These are phyloP conservation scores for Netta rufina DNA, from an alignment of 2,797 vertebrate species.

Conservation along the genomic window DNA sequence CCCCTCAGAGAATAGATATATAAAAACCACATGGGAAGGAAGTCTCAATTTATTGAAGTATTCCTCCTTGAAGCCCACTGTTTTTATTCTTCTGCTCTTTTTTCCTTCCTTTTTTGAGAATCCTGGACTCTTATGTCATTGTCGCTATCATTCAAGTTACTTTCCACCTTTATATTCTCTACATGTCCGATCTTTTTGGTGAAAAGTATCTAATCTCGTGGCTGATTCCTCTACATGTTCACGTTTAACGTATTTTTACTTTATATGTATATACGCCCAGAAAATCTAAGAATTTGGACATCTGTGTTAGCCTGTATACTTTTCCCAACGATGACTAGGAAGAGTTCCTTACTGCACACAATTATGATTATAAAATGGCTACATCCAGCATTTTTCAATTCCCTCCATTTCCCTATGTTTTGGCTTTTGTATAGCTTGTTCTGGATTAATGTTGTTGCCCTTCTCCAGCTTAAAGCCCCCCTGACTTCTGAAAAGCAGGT, in stretches of 20 bases:
- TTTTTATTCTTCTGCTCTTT: slow-evolving; percentile 1
- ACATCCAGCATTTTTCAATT: background rate
- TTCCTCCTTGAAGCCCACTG: background rate
- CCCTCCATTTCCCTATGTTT: background rate
- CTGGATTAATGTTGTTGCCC: background rate
- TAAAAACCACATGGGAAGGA: slow-evolving; percentile 41
- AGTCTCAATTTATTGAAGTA: background rate
- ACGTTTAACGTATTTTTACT: background rate
- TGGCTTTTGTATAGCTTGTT: background rate
- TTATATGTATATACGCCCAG: background rate
- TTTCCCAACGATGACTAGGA: background rate
- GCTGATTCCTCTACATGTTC: background rate
- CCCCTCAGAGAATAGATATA: background rate
- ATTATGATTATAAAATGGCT: background rate
- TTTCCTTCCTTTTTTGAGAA: background rate
- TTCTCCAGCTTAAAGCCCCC: background rate
- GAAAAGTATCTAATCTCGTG: background rate
- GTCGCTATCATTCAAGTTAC: background rate
- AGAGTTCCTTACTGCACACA: background rate
- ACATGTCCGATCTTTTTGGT: background rate
- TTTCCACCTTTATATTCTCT: background rate
- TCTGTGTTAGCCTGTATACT: background rate
- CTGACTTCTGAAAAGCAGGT: background rate
- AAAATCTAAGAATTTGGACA: background rate
- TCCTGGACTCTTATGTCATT: background rate